Evolutionary conservation across 2,113 vertebrate genomes (phyloP).

Genomic region (Leuciscus idus): DNA sequence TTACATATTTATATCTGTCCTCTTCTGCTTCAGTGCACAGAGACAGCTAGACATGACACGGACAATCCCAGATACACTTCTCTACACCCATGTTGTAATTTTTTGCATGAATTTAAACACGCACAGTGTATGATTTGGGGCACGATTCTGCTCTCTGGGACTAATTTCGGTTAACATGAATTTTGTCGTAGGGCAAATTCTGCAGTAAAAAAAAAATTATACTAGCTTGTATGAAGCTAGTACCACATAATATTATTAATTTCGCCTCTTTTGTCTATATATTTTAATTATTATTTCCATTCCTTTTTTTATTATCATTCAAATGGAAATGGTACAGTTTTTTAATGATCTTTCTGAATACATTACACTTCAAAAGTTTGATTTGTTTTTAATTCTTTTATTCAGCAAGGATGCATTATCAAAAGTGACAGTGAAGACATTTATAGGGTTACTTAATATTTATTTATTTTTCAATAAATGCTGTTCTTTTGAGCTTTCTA

Average conservation of each 20-base stretch:
- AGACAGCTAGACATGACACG: background rate
- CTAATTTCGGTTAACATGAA: background rate
- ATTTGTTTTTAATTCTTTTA: too few relatives aligned
- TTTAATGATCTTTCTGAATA: too few relatives aligned
- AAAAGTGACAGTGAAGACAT: too few relatives aligned
- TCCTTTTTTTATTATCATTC: too few relatives aligned
- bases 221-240: background rate
- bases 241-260: background rate
- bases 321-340: too few relatives aligned
- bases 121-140: too few relatives aligned
- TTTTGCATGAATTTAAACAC: too few relatives aligned
- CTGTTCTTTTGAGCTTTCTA: too few relatives aligned
- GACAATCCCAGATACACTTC: background rate
- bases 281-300: background rate
- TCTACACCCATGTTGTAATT: background rate
- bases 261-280: background rate
- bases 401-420: too few relatives aligned
- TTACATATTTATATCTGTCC: slow-evolving; percentile 5
- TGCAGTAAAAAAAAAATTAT: background rate
- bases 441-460: too few relatives aligned
- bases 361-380: too few relatives aligned
- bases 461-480: too few relatives aligned
- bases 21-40: slow-evolving; percentile 15
- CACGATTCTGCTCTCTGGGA: background rate
- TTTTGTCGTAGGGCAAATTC: background rate